Percentiles rank a stretch among this genome's conserved stretches.
Evolutionary conservation across 2,797 vertebrate genomes (phyloP).

Genomic region (Arnoldichthys spilopterus): DNA sequence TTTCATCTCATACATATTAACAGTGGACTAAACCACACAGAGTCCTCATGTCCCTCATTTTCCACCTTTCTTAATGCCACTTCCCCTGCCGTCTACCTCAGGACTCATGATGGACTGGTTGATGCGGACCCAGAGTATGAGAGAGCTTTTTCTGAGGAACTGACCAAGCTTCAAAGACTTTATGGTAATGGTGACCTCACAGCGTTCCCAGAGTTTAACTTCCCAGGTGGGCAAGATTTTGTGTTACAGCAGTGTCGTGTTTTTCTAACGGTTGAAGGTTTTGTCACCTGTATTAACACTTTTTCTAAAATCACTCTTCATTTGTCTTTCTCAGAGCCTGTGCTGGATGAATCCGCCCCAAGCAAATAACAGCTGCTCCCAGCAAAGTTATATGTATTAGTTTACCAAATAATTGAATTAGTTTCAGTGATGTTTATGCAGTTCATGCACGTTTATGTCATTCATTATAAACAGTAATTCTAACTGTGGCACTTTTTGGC

Average conservation of each 20-base stretch:
- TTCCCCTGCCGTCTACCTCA: constrained; percentile 52
- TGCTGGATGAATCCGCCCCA: constrained; percentile 76
- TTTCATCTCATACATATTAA: constrained; percentile 24
- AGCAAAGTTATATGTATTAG: background rate
- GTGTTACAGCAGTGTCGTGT: background rate
- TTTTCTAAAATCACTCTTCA: background rate
- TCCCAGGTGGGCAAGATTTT: constrained; percentile 77
- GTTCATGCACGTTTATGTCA: background rate
- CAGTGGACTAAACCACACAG: background rate
- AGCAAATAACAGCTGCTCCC: constrained; percentile 57
- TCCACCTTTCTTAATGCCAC: background rate
- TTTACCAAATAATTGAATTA: background rate
- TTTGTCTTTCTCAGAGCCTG: constrained; percentile 79
- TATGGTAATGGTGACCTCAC: constrained; percentile 84
- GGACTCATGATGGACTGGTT: constrained; percentile 79
- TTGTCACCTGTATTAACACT: background rate
- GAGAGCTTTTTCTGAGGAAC: constrained; percentile 81
- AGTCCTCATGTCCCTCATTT: constrained; percentile 1
- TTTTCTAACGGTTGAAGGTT: background rate
- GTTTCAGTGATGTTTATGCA: background rate
- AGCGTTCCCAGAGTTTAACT: constrained; percentile 88
- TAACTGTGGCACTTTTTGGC: background rate
- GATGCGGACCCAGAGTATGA: constrained; percentile 85
- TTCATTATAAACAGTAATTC: background rate
- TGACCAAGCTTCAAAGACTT: constrained; percentile 84